Evolutionary conservation across 2,797 vertebrate species (phyloP).

Genomic region (Serranus cabrilla): DNA sequence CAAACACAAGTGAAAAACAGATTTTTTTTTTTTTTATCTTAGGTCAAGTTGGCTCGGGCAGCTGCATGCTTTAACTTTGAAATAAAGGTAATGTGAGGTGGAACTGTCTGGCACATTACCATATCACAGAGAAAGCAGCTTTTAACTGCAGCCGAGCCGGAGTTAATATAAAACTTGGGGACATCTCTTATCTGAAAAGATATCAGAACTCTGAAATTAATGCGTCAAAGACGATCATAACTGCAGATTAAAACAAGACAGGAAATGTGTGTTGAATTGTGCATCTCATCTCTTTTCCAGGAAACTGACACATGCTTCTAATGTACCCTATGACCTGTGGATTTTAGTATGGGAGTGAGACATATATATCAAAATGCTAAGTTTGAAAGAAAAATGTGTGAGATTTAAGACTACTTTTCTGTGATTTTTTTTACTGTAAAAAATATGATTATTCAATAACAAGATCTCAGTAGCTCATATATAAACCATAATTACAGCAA

Average conservation of each 20-base stretch:
- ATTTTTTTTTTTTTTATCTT: conserved; percentile 4
- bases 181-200: conserved; percentile 1
- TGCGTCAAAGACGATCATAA: background rate
- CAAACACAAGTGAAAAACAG: background rate
- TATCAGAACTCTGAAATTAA: conserved; percentile 13
- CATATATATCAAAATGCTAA: background rate
- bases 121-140: background rate
- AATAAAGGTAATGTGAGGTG: conserved; percentile 1
- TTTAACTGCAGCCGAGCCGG: background rate
- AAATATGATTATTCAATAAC: background rate
- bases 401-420: background rate
- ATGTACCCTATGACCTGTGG: background rate
- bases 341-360: background rate
- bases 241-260: conserved; percentile 3
- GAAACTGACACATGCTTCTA: background rate
- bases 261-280: background rate
- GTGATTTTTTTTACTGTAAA: background rate
- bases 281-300: background rate
- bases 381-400: background rate
- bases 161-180: conserved; percentile 7
- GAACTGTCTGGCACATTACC: background rate
- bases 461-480: background rate
- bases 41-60: background rate
- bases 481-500: background rate
- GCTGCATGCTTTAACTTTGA: background rate